Percentiles rank a stretch among this genome's conserved stretches.
Evolutionary conservation across 1,140 invertebrate species (phyloP).

Genomic region (Hycleus cichorii): DNA sequence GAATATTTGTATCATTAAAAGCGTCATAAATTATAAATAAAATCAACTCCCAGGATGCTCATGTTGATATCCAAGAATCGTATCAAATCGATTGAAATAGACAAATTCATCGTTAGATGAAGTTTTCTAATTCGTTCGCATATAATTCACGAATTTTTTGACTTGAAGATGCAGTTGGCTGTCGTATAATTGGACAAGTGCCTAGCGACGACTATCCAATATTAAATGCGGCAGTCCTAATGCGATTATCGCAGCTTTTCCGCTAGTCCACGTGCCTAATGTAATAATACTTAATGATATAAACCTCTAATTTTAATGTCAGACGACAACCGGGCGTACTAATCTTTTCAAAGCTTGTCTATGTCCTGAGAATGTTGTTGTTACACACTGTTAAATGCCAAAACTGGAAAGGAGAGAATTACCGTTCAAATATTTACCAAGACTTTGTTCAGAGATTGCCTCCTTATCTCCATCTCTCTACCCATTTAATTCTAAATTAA

Average conservation of each 20-base stretch:
- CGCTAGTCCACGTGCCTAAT: constrained; percentile 13
- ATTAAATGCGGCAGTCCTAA: constrained; percentile 14
- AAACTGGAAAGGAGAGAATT: background rate
- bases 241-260: constrained; percentile 14
- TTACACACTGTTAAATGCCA: constrained; percentile 2
- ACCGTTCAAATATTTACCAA: constrained; percentile 13
- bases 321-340: constrained; percentile 11
- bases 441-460: constrained; percentile 9
- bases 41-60: background rate
- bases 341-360: constrained; percentile 11
- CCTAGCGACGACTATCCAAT: constrained; percentile 6
- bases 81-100: too few relatives aligned
- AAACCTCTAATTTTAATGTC: constrained; percentile 15
- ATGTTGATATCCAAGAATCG: too few relatives aligned
- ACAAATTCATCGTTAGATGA: too few relatives aligned
- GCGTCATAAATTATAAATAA: constrained; percentile 2
- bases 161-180: background rate
- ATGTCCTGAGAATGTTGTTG: constrained; percentile 5
- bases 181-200: background rate
- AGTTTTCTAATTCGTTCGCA: background rate
- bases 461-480: constrained; percentile 2
- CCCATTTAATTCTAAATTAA: constrained; percentile 8
- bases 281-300: constrained; percentile 14
- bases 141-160: background rate
- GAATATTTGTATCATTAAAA: constrained; percentile 7